phyloP scores from a whole-genome alignment of 2,888 invertebrate genomes.

The Stenichneumon culpator region DNA sequence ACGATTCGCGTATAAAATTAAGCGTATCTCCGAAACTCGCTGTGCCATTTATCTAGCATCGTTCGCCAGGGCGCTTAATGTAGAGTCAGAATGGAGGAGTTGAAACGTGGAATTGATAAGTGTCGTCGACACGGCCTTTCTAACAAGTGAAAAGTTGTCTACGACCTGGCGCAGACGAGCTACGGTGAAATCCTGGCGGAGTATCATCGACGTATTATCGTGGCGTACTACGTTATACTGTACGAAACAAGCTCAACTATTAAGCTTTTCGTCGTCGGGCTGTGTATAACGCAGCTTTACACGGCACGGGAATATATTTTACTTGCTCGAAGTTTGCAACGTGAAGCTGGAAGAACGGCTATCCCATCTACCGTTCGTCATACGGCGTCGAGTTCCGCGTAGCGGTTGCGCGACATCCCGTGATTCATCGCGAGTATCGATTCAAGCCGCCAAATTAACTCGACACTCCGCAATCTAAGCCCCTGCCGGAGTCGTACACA shows the following conservation, averaged over 20 bases:
- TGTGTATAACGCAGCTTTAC: not conserved
- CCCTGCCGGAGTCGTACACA: not conserved
- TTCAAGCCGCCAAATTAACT: slow-evolving; percentile 58
- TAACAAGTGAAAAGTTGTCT: slow-evolving; percentile 9
- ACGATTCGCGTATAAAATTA: slow-evolving; percentile 4
- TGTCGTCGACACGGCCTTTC: not conserved
- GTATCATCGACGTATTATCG: slow-evolving; percentile 1
- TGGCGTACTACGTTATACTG: not conserved
- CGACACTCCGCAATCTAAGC: slow-evolving; percentile 21
- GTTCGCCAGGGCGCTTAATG: not conserved
- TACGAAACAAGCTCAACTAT: not conserved
- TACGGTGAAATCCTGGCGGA: not conserved
- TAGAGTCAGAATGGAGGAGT: not conserved
- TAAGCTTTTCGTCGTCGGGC: not conserved
- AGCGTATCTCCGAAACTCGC: not conserved
- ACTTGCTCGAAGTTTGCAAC: slow-evolving; percentile 20
- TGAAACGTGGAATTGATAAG: slow-evolving; percentile 4
- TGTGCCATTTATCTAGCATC: not conserved
- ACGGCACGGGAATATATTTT: not conserved
- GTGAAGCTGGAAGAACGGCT: slow-evolving; percentile 2
- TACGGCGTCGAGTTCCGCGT: not conserved
- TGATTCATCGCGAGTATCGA: slow-evolving; percentile 45
- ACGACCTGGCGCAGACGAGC: not conserved
- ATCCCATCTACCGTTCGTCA: not conserved
- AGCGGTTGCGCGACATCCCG: slow-evolving; percentile 3